These are phyloP conservation scores for Heliconius aoede DNA, from an alignment of 2,888 invertebrate species.

Conservation along the genomic window DNA sequence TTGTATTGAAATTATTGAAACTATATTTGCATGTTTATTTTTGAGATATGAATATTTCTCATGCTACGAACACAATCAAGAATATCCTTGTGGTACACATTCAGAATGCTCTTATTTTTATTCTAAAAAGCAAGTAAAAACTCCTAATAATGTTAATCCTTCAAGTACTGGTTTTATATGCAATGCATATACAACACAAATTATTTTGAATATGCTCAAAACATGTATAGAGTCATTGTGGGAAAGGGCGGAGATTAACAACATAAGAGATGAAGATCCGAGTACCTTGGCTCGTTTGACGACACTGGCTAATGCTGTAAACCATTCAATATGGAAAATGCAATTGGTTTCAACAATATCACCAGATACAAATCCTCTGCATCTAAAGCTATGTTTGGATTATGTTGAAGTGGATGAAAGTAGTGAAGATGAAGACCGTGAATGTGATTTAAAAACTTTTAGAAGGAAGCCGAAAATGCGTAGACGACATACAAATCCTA, in stretches of 20 bases:
- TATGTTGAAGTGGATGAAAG: conserved; percentile 78
- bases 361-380: conserved; percentile 73
- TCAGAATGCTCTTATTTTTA: conserved; percentile 80
- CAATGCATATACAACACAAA: conserved; percentile 83
- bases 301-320: conserved; percentile 78
- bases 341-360: conserved; percentile 86
- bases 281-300: conserved; percentile 60
- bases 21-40: conserved; percentile 89
- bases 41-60: conserved; percentile 85
- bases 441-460: conserved; percentile 62
- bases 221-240: conserved; percentile 76
- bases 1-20: conserved; percentile 87
- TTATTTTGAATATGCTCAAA: conserved; percentile 84
- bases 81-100: conserved; percentile 72
- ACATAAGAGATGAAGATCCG: conserved; percentile 59
- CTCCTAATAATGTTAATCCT: conserved; percentile 57
- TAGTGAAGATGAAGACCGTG: conserved; percentile 76
- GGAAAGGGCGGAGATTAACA: conserved; percentile 61
- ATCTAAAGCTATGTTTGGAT: conserved; percentile 72
- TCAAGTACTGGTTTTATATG: conserved; percentile 82
- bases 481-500: conserved; percentile 67
- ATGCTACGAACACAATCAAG: conserved; percentile 78
- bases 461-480: conserved; percentile 73
- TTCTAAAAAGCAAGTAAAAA: conserved; percentile 70
- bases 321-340: conserved; percentile 88